Conservation (phyloP, 1,140 invertebrate species). For the Anadara kagoshimensis region DNA sequence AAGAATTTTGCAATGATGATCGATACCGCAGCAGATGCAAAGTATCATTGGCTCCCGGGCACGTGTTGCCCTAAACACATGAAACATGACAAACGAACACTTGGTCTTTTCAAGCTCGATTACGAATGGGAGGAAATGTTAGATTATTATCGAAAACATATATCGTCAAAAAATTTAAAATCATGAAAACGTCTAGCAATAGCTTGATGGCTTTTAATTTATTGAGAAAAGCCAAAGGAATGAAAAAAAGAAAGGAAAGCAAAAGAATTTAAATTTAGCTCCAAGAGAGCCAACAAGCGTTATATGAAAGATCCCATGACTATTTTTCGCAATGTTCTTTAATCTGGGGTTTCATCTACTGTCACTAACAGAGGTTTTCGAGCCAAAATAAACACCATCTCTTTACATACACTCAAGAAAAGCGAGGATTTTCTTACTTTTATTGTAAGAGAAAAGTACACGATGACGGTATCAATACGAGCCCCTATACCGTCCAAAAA, state of each 20-base stretch:
- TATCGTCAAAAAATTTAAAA: conserved; percentile 25
- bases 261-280: conserved; percentile 22
- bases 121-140: conserved; percentile 24
- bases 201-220: conserved; percentile 6
- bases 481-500: too few species aligned
- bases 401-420: conserved; percentile 23
- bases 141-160: conserved; percentile 25
- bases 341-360: neutral
- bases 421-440: conserved; percentile 26
- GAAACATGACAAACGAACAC: conserved; percentile 15
- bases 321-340: conserved; percentile 23
- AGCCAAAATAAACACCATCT: conserved; percentile 11
- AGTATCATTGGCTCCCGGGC: conserved; percentile 23
- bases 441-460: conserved; percentile 30
- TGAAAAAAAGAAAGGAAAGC: neutral
- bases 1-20: neutral
- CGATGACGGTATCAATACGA: conserved; percentile 15
- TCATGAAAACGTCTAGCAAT: neutral
- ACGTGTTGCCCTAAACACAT: conserved; percentile 11
- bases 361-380: conserved; percentile 19
- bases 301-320: conserved; percentile 16
- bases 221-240: conserved; percentile 15
- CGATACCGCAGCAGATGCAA: conserved; percentile 4
- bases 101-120: conserved; percentile 17
- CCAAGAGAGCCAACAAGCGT: conserved; percentile 17